Evolutionary conservation across 2,797 vertebrate species (phyloP).

Genomic region (Diglossa cyanea): DNA sequence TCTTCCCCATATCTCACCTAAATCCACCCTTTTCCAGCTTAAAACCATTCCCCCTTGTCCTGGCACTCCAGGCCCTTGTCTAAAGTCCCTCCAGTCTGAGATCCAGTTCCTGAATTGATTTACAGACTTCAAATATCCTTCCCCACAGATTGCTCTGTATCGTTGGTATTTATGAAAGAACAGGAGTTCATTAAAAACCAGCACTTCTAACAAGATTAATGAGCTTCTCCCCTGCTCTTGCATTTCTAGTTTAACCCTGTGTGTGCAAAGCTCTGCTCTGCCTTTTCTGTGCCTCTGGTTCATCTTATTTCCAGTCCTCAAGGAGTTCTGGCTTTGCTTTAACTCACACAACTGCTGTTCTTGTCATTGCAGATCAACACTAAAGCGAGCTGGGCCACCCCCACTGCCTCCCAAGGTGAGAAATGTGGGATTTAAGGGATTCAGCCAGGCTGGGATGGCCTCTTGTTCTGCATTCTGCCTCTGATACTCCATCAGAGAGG

Average conservation of each 20-base stretch:
- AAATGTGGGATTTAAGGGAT: background rate
- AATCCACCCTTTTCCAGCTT: background rate
- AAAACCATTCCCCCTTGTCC: background rate
- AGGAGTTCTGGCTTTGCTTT: background rate
- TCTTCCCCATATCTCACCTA: background rate
- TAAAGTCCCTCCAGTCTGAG: background rate
- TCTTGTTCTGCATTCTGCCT: background rate
- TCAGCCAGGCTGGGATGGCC: background rate
- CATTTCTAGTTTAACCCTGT: background rate
- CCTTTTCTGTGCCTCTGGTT: background rate
- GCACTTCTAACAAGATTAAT: background rate
- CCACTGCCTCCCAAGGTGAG: constrained; percentile 94
- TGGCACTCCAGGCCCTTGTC: background rate
- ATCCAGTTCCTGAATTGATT: background rate
- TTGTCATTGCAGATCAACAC: constrained; percentile 83
- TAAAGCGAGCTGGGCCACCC: constrained; percentile 87
- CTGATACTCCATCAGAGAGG: background rate
- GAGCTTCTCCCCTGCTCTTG: background rate
- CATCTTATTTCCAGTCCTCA: background rate
- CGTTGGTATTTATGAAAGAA: background rate
- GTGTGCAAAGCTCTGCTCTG: background rate
- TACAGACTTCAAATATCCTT: background rate
- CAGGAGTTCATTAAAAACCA: background rate
- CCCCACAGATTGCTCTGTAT: background rate
- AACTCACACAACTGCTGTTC: background rate